Evolutionary conservation across 1,140 invertebrate species (phyloP).

Genomic region (Physella acuta): DNA sequence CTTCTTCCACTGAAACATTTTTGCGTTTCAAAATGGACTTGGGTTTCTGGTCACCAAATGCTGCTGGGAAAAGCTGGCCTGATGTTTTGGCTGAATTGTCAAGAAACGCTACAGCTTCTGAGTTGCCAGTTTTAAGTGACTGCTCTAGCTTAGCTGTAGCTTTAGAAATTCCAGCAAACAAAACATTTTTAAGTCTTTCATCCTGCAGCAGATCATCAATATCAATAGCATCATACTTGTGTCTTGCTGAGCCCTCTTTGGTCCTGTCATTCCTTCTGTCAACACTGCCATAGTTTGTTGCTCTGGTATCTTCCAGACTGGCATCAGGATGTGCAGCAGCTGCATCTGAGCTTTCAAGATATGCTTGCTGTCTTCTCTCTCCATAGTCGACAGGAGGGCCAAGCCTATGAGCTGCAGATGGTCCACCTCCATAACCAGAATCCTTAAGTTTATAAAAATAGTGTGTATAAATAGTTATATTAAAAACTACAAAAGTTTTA

Average conservation of each 20-base stretch:
- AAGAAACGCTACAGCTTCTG: neutral
- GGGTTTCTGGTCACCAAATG: neutral
- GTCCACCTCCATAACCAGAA: too few relatives aligned
- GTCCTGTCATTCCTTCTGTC: neutral
- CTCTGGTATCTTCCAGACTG: neutral
- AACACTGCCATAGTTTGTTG: neutral
- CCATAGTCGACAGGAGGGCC: too few relatives aligned
- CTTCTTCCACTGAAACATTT: neutral
- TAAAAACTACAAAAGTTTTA: too few relatives aligned
- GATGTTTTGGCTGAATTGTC: neutral
- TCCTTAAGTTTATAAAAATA: too few relatives aligned
- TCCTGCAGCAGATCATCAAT: slow-evolving; percentile 20
- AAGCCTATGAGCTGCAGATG: too few relatives aligned
- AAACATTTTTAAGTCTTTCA: slow-evolving; percentile 20
- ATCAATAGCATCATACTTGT: neutral
- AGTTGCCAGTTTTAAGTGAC: neutral
- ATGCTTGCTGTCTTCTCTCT: too few relatives aligned
- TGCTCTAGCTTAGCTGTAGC: slow-evolving; percentile 23
- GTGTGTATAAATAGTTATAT: too few relatives aligned
- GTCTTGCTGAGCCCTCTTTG: neutral
- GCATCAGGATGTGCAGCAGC: too few relatives aligned
- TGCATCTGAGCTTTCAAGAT: too few relatives aligned
- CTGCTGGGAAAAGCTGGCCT: slow-evolving; percentile 1
- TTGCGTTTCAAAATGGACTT: slow-evolving; percentile 24
- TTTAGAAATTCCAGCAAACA: slow-evolving; percentile 27